Evolutionary conservation across 2,797 vertebrate species (phyloP).

Genomic region (Sternarchorhynchus goeldii): DNA sequence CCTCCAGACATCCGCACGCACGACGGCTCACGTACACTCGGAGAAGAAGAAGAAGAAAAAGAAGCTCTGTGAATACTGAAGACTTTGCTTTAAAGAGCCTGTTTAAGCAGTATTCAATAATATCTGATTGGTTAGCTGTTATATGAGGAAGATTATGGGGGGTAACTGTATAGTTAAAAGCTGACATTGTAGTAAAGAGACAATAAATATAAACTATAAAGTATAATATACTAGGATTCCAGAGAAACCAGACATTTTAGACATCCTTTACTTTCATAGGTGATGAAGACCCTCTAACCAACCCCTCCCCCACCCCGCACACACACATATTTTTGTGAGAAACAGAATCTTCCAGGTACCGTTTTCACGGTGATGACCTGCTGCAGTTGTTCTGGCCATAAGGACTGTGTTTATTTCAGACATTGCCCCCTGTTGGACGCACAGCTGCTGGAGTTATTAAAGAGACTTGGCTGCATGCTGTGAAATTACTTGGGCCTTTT

Average conservation of each 20-base stretch:
- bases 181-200: too few species aligned
- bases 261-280: background rate
- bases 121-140: background rate
- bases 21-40: too few species aligned
- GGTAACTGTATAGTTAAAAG: too few species aligned
- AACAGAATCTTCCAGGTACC: background rate
- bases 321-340: background rate
- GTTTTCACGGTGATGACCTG: constrained; percentile 19
- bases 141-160: background rate
- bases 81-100: background rate
- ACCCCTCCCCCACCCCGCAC: too few species aligned
- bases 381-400: constrained; percentile 19
- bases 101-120: background rate
- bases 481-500: constrained; percentile 17
- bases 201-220: too few species aligned
- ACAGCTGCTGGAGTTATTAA: constrained; percentile 36
- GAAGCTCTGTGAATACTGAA: too few species aligned
- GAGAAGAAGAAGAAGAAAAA: too few species aligned
- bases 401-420: constrained; percentile 30
- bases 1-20: too few species aligned
- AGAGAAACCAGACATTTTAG: too few species aligned
- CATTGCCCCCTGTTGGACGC: constrained; percentile 16
- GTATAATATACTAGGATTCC: too few species aligned
- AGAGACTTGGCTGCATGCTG: constrained; percentile 27
- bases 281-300: background rate